A percentile compares a stretch with the other conserved stretches of the same genome.
Evolutionary conservation across 2,113 vertebrate genomes (phyloP).

Genomic region (Eonycteris spelaea): DNA sequence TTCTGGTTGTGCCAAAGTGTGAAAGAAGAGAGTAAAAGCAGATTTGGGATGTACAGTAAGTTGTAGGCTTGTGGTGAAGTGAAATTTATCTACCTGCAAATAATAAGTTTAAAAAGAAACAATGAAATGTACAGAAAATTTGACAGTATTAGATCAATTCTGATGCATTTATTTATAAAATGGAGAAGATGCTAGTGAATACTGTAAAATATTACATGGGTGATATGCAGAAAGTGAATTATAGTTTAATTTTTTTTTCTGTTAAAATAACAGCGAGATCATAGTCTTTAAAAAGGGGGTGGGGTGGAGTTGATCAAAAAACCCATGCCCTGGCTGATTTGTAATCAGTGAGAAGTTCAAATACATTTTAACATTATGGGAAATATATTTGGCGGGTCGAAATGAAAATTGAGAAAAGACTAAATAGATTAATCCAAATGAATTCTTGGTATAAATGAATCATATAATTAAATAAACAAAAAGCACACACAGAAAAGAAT

Average conservation of each 20-base stretch:
- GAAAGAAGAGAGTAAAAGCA: slow-evolving; percentile 44
- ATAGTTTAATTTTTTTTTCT: background rate
- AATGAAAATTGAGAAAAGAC: background rate
- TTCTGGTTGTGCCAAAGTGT: rapidly evolving
- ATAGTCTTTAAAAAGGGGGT: background rate
- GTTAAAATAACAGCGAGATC: background rate
- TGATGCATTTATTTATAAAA: background rate
- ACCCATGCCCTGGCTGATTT: background rate
- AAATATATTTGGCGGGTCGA: background rate
- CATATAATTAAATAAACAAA: slow-evolving; percentile 67
- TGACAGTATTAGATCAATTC: background rate
- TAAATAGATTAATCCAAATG: slow-evolving; percentile 28
- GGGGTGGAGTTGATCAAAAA: background rate
- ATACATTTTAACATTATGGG: background rate
- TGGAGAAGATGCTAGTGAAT: background rate
- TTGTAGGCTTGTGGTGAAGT: slow-evolving; percentile 54
- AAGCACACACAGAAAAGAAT: background rate
- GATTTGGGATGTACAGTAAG: slow-evolving; percentile 33
- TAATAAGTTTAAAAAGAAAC: background rate
- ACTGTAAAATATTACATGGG: background rate
- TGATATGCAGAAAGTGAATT: background rate
- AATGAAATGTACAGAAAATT: background rate
- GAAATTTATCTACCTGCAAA: background rate
- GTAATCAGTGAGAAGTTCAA: background rate
- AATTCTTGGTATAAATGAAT: slow-evolving; percentile 70